Evolutionary conservation across 1,140 invertebrate species (phyloP), one percentile per base, ranked within the genome.

Genomic region (Venturia canescens): DNA sequence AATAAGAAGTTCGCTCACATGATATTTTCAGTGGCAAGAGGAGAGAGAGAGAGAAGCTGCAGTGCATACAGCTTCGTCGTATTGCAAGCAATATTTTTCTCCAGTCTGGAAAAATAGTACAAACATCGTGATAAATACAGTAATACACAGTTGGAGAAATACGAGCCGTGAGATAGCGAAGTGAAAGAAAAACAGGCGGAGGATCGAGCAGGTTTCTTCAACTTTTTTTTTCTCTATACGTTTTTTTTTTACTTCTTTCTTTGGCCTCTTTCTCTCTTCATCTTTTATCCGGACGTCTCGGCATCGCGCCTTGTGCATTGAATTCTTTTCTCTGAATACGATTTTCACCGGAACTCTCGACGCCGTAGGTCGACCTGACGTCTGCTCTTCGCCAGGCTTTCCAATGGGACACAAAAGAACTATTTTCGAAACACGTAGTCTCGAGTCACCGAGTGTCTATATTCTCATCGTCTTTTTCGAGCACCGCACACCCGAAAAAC

Each of bases 241-340:
- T 57, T 57, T 57, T 57, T 18, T 57, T n/a, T n/a, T n/a, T 57
- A 48, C 9, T n/a, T 57, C 18, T 57, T 57, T 57, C 38, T 44
- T 44, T 44, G 7, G 38, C 38, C 38, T 44, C 38, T 44, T 44
- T 44, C 38, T 16, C 63, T 67, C 63, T 34, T 21, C 31, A 70
- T 70, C 67, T 70, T 70, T 70, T 70, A 27, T 70, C 31, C 67
- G 29, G 67, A 70, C 67, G 67, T 34, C 31, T 70, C 27, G 31
- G 67, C 67, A 70, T 70, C 31, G 15, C 27, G 63, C 26, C 63
- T 26, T 27, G 67, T 29, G 67, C 67, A 70, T 70, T 70, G 29
- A 70, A 70, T 34, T 70, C 67, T 70, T 70, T 70, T 31, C 67
- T 70, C 31, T 70, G 67, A 70, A 70, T 70, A 70, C 67, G 67